Percentiles rank a stretch among this genome's conserved stretches.
These are phyloP conservation scores for Lophotis ruficrista DNA, from an alignment of 2,113 vertebrate species.

Conservation along the genomic window DNA sequence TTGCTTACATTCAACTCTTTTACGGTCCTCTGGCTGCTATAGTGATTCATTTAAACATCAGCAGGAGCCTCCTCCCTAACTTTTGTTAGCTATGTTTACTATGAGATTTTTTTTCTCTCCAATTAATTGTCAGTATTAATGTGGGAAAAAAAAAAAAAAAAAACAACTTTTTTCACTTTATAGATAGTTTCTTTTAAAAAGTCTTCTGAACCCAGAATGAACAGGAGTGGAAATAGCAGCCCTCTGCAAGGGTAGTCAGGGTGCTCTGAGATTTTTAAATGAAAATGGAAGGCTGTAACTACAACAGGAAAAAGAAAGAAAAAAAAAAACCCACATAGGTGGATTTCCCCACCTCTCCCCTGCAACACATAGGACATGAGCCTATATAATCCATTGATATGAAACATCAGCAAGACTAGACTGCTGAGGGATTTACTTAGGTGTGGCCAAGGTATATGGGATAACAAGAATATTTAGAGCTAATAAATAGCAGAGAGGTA, in stretches of 20 bases:
- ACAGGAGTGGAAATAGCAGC: not conserved
- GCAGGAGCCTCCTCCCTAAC: not conserved
- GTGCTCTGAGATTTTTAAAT: not conserved
- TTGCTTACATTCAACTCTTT: not conserved
- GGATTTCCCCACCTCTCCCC: not conserved
- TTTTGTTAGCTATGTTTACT: not conserved
- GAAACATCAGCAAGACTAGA: not conserved
- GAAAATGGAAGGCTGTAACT: not conserved
- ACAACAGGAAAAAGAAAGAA: not conserved
- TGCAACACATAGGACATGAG: not conserved
- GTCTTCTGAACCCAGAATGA: not conserved
- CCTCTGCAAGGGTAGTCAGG: not conserved
- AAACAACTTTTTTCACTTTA: not conserved
- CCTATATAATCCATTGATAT: not conserved
- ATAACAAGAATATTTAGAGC: not conserved
- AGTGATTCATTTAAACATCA: not conserved
- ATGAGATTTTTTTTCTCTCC: not conserved
- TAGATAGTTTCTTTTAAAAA: not conserved
- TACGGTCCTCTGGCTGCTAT: not conserved
- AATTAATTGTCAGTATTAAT: not conserved
- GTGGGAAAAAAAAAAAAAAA: not conserved
- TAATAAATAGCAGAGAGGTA: not conserved
- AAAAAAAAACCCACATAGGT: rapidly evolving
- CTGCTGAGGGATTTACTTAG: not conserved
- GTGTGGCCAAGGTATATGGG: not conserved